A percentile compares a stretch with the other conserved stretches of the same genome.
phyloP scores from a whole-genome alignment of 2,888 invertebrate species.

The Helicoverpa assulta region DNA sequence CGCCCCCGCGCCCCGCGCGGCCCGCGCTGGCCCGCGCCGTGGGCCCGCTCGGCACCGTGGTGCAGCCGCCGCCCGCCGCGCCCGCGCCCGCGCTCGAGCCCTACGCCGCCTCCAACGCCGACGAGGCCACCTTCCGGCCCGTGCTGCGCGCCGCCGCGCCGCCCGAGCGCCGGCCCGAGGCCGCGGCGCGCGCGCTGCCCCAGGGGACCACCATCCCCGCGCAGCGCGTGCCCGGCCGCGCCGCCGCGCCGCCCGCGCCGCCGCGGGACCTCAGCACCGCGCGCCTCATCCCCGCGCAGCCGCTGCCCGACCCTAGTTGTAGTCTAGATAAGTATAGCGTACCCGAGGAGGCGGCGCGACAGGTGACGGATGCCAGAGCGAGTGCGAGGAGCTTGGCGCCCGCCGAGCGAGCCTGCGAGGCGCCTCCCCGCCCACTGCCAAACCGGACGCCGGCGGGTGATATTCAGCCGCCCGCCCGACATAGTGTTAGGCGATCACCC shows the following conservation, averaged over 20 bases:
- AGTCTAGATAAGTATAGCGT: conserved; percentile 63
- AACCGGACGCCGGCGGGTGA: conserved; percentile 76
- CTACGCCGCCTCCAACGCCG: conserved; percentile 88
- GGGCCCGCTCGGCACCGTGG: conserved; percentile 89
- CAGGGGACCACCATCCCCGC: conserved; percentile 83
- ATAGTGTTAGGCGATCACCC: conserved; percentile 83
- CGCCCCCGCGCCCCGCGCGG: conserved; percentile 75
- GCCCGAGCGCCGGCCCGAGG: conserved; percentile 70
- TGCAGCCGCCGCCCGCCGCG: conserved; percentile 75
- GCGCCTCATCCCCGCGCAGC: conserved; percentile 42
- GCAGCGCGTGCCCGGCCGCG: conserved; percentile 62
- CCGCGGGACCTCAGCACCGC: conserved; percentile 43
- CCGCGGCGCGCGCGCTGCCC: conserved; percentile 77
- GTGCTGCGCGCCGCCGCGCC: conserved; percentile 90
- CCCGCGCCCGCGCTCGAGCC: conserved; percentile 83
- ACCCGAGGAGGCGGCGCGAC: conserved; percentile 61
- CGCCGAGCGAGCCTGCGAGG: conserved; percentile 69
- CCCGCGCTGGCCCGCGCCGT: conserved; percentile 92
- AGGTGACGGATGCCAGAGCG: conserved; percentile 62
- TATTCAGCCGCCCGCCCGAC: conserved; percentile 77
- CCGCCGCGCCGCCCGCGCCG: conserved; percentile 60
- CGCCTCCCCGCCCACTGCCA: conserved; percentile 77
- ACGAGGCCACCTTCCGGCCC: conserved; percentile 93
- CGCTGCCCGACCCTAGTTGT: conserved; percentile 33
- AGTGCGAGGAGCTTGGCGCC: conserved; percentile 62